phyloP scores from a whole-genome alignment of 1,140 invertebrate species.

The Phymastichus coffea region DNA sequence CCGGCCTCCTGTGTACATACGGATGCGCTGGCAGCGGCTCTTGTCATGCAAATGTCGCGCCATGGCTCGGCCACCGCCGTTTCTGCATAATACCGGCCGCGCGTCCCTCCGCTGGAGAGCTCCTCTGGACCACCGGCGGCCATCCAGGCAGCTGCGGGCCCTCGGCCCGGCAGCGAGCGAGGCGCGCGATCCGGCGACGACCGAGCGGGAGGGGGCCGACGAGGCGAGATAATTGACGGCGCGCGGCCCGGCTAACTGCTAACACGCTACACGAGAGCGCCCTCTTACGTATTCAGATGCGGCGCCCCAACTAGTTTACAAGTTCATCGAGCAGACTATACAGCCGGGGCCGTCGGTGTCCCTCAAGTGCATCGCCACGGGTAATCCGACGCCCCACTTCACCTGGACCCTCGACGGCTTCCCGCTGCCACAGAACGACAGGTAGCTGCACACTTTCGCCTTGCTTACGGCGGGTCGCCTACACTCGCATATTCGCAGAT shows the following conservation, averaged over 20 bases:
- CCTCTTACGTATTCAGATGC: constrained; percentile 65
- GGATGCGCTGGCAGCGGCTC: constrained; percentile 27
- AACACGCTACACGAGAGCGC: too few relatives aligned
- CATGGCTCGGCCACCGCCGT: constrained; percentile 17
- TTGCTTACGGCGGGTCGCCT: background rate
- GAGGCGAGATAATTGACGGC: too few relatives aligned
- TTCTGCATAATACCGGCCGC: too few relatives aligned
- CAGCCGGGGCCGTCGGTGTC: constrained; percentile 86
- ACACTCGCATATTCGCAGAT: too few relatives aligned
- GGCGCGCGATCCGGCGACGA: too few relatives aligned
- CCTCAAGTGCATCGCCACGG: constrained; percentile 86
- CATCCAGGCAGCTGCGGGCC: too few relatives aligned
- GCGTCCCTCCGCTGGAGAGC: too few relatives aligned
- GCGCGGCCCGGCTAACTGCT: too few relatives aligned
- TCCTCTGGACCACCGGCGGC: too few relatives aligned
- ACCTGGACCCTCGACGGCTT: constrained; percentile 86
- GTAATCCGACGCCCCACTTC: constrained; percentile 88
- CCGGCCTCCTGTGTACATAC: background rate
- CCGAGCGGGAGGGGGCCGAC: too few relatives aligned
- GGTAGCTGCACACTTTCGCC: constrained; percentile 46
- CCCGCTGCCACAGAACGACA: constrained; percentile 70
- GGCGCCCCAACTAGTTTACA: constrained; percentile 80
- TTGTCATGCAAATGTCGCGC: constrained; percentile 53
- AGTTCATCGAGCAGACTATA: constrained; percentile 87
- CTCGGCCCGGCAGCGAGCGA: too few relatives aligned